phyloP scores from a whole-genome alignment of 2,113 vertebrate genomes.

The Micronycteris hirsuta region DNA sequence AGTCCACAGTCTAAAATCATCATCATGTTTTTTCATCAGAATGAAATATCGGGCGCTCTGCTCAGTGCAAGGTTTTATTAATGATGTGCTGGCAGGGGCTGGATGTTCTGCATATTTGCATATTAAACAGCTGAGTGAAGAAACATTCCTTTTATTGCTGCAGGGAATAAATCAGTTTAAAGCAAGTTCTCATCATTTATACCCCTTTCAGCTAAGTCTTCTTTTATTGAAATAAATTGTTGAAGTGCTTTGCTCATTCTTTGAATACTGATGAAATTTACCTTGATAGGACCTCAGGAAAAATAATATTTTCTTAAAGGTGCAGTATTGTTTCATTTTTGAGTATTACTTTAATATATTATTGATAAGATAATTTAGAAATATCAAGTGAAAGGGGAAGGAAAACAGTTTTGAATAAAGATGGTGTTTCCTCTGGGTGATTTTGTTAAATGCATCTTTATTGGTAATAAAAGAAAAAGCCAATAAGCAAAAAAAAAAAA shows the following conservation, averaged over 20 bases:
- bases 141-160: conserved; percentile 96
- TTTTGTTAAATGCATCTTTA: conserved; percentile 50
- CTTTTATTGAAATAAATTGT: conserved; percentile 97
- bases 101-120: conserved; percentile 99
- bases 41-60: conserved; percentile 96
- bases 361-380: conserved; percentile 58
- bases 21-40: conserved; percentile 99
- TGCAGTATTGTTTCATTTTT: conserved; percentile 77
- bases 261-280: conserved; percentile 91
- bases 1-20: conserved; percentile 98
- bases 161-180: conserved; percentile 99
- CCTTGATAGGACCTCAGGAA: conserved; percentile 86
- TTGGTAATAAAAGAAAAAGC: not conserved
- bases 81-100: conserved; percentile 96
- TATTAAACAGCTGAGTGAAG: conserved; percentile 98
- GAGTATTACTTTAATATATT: conserved; percentile 71
- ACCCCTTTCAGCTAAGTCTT: conserved; percentile 93
- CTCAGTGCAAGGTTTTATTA: conserved; percentile 98
- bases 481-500: not conserved
- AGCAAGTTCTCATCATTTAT: conserved; percentile 96
- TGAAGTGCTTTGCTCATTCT: conserved; percentile 92
- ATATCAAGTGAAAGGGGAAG: conserved; percentile 19
- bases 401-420: conserved; percentile 55
- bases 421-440: not conserved
- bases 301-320: conserved; percentile 87